A percentile compares a stretch with the other conserved stretches of the same genome.
Evolutionary conservation across 1,140 invertebrate species (phyloP).

Genomic region (Caenorhabditis latens): DNA sequence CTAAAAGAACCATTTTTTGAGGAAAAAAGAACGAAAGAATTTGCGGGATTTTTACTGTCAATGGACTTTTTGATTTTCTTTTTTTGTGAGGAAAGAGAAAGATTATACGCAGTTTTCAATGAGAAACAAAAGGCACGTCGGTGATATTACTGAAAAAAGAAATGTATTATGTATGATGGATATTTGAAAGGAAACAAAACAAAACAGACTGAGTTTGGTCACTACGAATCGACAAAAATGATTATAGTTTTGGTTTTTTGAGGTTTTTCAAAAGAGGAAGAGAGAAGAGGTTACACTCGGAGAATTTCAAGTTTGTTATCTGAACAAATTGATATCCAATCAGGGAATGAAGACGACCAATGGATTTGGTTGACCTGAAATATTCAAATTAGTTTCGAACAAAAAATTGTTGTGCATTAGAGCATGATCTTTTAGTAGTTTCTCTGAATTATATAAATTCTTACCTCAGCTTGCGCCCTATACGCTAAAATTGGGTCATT

Average conservation of each 20-base stretch:
- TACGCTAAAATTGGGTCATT: slow-evolving; percentile 92
- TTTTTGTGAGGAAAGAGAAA: background rate
- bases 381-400: background rate
- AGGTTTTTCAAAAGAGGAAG: background rate
- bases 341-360: slow-evolving; percentile 99
- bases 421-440: too few species aligned
- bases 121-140: slow-evolving; percentile 42
- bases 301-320: slow-evolving; percentile 97
- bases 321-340: slow-evolving; percentile 99
- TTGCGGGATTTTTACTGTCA: slow-evolving; percentile 12
- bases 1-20: background rate
- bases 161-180: background rate
- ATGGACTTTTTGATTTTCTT: background rate
- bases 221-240: slow-evolving; percentile 45
- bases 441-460: slow-evolving; percentile 50
- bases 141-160: slow-evolving; percentile 36
- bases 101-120: slow-evolving; percentile 28
- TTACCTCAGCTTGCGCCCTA: slow-evolving; percentile 91
- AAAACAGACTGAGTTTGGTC: background rate
- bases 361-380: slow-evolving; percentile 94
- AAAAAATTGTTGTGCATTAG: too few species aligned
- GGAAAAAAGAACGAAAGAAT: slow-evolving; percentile 15
- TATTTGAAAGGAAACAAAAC: background rate
- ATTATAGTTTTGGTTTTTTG: slow-evolving; percentile 21
- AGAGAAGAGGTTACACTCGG: slow-evolving; percentile 82